phyloP scores from a whole-genome alignment of 1,140 invertebrate genomes.

The Semibalanus balanoides region DNA sequence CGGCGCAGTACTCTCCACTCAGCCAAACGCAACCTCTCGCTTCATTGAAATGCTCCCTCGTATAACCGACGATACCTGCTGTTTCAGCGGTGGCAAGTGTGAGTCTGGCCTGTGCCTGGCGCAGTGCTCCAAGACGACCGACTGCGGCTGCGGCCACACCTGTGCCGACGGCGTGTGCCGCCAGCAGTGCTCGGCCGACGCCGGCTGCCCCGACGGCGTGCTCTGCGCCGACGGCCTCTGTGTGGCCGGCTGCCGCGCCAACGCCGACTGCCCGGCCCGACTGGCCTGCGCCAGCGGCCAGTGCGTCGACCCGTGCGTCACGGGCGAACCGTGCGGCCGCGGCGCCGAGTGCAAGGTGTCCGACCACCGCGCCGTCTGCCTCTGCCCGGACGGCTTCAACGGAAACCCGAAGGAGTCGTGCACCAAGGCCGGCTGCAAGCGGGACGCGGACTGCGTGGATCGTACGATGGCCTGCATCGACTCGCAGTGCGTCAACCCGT shows the following conservation, averaged over 20 bases:
- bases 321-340: conserved; percentile 30
- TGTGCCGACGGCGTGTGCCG: conserved; percentile 25
- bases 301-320: conserved; percentile 58
- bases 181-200: conserved; percentile 42
- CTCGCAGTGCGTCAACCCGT: conserved; percentile 63
- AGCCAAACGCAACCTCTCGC: too few relatives aligned
- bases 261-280: conserved; percentile 61
- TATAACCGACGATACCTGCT: too few relatives aligned
- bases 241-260: conserved; percentile 53
- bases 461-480: conserved; percentile 57
- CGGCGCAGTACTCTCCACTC: too few relatives aligned
- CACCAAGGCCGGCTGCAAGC: conserved; percentile 53
- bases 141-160: conserved; percentile 24
- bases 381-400: conserved; percentile 46
- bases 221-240: conserved; percentile 48
- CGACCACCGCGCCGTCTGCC: conserved; percentile 44
- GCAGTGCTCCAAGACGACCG: neutral
- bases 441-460: conserved; percentile 57
- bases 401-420: conserved; percentile 24
- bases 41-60: too few relatives aligned
- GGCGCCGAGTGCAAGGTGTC: conserved; percentile 27
- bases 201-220: conserved; percentile 48
- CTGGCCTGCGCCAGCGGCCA: conserved; percentile 55
- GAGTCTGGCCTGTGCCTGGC: neutral
- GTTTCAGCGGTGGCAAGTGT: neutral